These are phyloP conservation scores for Planiliza haematocheilus DNA, from an alignment of 2,113 vertebrate species.

Conservation along the genomic window DNA sequence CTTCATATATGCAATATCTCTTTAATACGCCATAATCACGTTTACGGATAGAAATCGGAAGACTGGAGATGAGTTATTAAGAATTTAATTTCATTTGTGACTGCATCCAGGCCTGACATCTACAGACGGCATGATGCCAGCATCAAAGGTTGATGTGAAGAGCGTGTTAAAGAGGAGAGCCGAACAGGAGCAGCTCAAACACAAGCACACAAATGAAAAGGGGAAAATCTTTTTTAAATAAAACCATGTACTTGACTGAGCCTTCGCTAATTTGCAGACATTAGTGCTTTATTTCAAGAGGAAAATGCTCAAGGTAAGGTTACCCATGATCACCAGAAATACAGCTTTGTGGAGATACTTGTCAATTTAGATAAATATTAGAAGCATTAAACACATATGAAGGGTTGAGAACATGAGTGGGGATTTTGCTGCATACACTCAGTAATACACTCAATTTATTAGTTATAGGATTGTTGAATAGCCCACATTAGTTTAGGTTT, in stretches of 20 bases:
- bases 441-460: too few relatives aligned
- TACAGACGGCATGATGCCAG: background rate
- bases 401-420: too few relatives aligned
- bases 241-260: background rate
- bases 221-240: background rate
- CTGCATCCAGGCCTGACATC: background rate
- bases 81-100: background rate
- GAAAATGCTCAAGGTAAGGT: slow-evolving; percentile 1
- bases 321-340: background rate
- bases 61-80: background rate
- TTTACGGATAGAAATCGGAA: too few relatives aligned
- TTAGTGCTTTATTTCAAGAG: slow-evolving; percentile 23
- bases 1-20: too few relatives aligned
- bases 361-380: background rate
- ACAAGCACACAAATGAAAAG: background rate
- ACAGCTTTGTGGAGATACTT: background rate
- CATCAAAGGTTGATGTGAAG: background rate
- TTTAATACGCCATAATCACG: too few relatives aligned
- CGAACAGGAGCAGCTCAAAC: background rate
- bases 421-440: too few relatives aligned
- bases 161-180: background rate
- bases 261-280: background rate
- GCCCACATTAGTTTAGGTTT: background rate
- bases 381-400: background rate
- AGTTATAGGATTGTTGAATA: background rate